Percentiles rank a stretch among this genome's conserved stretches.
phyloP scores from a whole-genome alignment of 2,113 vertebrate genomes.

The Phodopus roborovskii region DNA sequence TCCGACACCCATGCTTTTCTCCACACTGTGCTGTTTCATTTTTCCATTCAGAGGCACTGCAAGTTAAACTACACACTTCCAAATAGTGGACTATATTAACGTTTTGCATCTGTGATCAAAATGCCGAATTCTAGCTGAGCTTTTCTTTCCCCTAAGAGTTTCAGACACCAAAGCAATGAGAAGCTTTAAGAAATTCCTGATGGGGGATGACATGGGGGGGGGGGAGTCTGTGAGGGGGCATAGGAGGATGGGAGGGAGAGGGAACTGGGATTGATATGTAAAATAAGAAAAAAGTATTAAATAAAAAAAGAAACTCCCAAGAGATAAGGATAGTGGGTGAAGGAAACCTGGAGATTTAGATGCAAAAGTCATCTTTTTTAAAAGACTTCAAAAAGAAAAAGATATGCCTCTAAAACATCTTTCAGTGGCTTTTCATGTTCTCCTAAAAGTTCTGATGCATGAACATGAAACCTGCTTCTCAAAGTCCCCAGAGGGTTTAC shows the following conservation, averaged over 20 bases:
- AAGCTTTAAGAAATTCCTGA: not conserved
- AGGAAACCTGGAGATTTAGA: slow-evolving; percentile 5
- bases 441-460: not conserved
- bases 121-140: not conserved
- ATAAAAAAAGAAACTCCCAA: not conserved
- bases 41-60: not conserved
- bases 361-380: slow-evolving; percentile 28
- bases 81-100: not conserved
- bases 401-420: not conserved
- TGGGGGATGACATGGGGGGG: too few species aligned
- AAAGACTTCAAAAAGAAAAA: slow-evolving; percentile 6
- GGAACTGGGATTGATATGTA: too few species aligned
- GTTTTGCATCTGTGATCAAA: not conserved
- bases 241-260: too few species aligned
- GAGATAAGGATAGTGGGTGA: not conserved
- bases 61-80: slow-evolving; percentile 9
- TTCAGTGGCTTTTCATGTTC: not conserved
- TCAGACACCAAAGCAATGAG: slow-evolving; percentile 28
- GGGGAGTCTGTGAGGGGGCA: too few species aligned
- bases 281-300: too few species aligned
- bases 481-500: slow-evolving; percentile 38
- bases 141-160: not conserved
- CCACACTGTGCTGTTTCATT: not conserved
- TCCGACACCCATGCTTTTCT: not conserved
- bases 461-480: not conserved